A percentile compares a stretch with the other conserved stretches of the same genome.
Conservation (phyloP, 2,797 vertebrate species). For the Nothura maculosa region DNA sequence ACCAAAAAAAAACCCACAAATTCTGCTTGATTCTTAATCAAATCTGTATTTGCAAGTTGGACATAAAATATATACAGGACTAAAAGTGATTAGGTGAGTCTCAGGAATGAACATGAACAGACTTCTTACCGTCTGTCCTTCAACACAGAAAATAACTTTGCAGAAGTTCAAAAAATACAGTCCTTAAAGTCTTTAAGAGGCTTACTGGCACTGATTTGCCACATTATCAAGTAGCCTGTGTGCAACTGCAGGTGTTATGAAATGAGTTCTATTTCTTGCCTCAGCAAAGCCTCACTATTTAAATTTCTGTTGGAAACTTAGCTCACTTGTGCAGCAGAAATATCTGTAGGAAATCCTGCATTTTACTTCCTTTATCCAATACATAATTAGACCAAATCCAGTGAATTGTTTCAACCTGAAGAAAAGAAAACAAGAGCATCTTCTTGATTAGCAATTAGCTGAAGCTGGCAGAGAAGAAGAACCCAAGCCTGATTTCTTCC, state of each 20-base stretch:
- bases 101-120: not conserved
- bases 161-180: not conserved
- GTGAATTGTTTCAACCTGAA: not conserved
- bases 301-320: not conserved
- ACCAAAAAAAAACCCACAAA: not conserved
- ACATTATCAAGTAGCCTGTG: not conserved
- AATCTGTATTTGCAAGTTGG: not conserved
- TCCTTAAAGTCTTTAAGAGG: not conserved
- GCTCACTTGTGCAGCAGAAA: not conserved
- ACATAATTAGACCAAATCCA: not conserved
- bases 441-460: not conserved
- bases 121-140: not conserved
- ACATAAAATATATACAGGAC: not conserved
- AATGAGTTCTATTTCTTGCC: not conserved
- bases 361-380: not conserved
- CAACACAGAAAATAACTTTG: not conserved
- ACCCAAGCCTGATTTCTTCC: not conserved
- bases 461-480: not conserved
- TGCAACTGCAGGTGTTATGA: accelerated
- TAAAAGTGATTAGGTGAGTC: not conserved
- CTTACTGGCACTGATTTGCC: not conserved
- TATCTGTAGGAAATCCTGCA: not conserved
- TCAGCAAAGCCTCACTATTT: not conserved
- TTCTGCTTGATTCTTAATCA: not conserved
- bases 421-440: not conserved